Percentiles rank a stretch among this genome's conserved stretches.
Evolutionary conservation across 2,888 invertebrate genomes (phyloP).

Genomic region (Diarsia brunnea): DNA sequence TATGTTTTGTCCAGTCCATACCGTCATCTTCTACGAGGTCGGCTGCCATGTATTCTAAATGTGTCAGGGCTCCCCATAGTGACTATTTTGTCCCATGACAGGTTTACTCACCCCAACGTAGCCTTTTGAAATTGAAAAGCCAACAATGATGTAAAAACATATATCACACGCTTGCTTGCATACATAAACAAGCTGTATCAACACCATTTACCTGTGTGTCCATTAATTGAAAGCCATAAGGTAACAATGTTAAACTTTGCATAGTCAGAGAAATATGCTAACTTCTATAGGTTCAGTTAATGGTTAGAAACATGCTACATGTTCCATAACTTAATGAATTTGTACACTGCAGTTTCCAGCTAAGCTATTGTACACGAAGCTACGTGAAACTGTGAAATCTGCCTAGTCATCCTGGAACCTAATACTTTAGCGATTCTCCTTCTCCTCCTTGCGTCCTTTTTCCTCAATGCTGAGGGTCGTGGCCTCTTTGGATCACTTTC

Average conservation of each 20-base stretch:
- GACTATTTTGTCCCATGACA: no score
- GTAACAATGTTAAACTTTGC: conserved; percentile 33
- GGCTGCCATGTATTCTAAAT: background rate
- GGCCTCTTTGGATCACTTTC: no score
- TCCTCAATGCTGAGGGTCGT: no score
- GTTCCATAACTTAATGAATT: background rate
- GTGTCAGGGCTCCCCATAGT: background rate
- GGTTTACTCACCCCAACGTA: background rate
- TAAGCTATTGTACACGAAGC: background rate
- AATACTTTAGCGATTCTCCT: no score
- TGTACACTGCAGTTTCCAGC: background rate
- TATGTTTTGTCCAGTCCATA: background rate
- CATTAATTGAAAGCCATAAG: conserved; percentile 13
- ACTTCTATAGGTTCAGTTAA: conserved; percentile 36
- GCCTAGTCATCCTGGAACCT: no score
- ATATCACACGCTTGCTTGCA: background rate
- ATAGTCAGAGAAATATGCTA: conserved; percentile 2
- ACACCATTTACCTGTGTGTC: conserved; percentile 1
- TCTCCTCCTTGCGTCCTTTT: no score
- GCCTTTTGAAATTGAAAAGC: background rate
- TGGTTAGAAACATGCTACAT: conserved; percentile 29
- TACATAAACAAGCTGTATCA: background rate
- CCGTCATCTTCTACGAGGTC: background rate
- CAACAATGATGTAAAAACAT: background rate
- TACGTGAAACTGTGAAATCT: no score